phyloP scores from a whole-genome alignment of 2,888 invertebrate species.

The Tetropium fuscum region DNA sequence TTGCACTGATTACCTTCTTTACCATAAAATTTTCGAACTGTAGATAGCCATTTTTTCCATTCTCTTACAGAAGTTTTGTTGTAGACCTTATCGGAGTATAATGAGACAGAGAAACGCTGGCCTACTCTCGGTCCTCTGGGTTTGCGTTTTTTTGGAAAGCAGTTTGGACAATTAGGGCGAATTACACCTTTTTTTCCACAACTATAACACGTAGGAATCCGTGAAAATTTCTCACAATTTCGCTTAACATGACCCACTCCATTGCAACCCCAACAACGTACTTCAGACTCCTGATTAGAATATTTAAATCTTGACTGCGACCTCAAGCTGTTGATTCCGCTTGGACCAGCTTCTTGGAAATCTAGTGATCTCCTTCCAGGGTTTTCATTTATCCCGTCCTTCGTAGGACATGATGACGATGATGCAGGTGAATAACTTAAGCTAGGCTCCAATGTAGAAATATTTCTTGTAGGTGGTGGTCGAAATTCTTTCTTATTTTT shows the following conservation, averaged over 20 bases:
- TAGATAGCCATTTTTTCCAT: background rate
- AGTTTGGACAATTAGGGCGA: slow-evolving; percentile 16
- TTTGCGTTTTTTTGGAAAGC: background rate
- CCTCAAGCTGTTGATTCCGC: background rate
- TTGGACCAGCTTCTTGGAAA: background rate
- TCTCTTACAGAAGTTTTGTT: background rate
- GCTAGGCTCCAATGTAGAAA: background rate
- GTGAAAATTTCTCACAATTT: background rate
- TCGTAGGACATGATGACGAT: background rate
- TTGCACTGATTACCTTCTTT: background rate
- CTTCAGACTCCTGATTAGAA: too few species aligned
- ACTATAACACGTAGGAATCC: background rate
- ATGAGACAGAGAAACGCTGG: background rate
- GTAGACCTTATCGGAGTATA: background rate
- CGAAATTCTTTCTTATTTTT: background rate
- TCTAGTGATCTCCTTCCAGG: too few species aligned
- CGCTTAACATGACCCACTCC: background rate
- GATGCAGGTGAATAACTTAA: background rate
- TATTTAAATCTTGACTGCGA: too few species aligned
- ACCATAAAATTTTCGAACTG: background rate
- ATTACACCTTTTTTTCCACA: slow-evolving; percentile 7
- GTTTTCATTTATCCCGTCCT: background rate
- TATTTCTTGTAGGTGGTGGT: slow-evolving; percentile 4
- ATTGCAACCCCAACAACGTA: slow-evolving; percentile 18
- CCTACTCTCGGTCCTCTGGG: background rate